Evolutionary conservation across 1,140 invertebrate genomes (phyloP).

Genomic region (Delia radicum): DNA sequence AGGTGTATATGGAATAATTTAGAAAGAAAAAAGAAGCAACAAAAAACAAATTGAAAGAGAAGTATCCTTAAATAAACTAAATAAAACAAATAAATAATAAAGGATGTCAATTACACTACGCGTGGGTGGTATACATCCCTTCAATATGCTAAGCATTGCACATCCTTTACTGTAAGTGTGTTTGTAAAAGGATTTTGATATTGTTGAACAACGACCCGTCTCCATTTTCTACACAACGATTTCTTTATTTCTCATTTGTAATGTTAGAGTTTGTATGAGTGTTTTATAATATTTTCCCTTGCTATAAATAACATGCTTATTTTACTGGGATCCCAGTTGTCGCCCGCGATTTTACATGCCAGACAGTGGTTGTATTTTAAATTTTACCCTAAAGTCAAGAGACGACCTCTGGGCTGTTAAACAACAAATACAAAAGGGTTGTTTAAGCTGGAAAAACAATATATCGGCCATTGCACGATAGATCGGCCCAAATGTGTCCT

Average conservation of each 20-base stretch:
- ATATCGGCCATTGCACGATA: too few species aligned
- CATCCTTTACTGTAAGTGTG: neutral
- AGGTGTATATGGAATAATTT: neutral
- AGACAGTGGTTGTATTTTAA: conserved; percentile 9
- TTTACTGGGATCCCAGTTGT: conserved; percentile 46
- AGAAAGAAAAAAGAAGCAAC: neutral
- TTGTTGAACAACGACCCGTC: too few species aligned
- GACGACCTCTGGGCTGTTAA: neutral
- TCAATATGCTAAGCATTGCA: conserved; percentile 4
- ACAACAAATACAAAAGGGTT: neutral
- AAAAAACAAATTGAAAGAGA: neutral
- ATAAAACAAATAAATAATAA: neutral
- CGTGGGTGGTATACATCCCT: neutral
- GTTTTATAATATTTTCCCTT: conserved; percentile 26
- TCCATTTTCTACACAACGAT: neutral
- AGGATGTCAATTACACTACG: neutral
- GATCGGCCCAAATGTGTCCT: too few species aligned
- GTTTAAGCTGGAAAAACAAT: neutral
- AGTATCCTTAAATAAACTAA: neutral
- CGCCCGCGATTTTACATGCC: conserved; percentile 47
- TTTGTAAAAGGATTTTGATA: too few species aligned
- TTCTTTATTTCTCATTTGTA: neutral
- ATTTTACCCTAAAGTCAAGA: neutral
- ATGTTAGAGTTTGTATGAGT: neutral
- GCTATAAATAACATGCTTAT: conserved; percentile 22